Percentiles rank a stretch among this genome's conserved stretches.
phyloP scores from a whole-genome alignment of 2,797 vertebrate genomes.

The Eleutherodactylus coqui region DNA sequence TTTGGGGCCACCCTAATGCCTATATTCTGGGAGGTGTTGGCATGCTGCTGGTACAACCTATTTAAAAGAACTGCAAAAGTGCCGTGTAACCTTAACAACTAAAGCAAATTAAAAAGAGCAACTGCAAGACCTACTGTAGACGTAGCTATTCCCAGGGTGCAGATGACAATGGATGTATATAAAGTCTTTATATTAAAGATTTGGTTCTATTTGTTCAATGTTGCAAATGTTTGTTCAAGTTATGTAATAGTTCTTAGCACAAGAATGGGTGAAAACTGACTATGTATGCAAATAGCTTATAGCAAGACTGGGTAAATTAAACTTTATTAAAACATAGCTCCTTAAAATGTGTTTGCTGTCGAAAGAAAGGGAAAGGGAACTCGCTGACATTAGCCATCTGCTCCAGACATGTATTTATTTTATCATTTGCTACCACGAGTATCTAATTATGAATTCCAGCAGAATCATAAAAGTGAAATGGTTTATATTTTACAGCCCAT shows the following conservation, averaged over 20 bases:
- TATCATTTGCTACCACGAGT: conserved; percentile 58
- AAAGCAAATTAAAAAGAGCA: neutral
- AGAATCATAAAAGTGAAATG: conserved; percentile 60
- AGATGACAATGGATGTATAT: neutral
- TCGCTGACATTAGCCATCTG: conserved; percentile 60
- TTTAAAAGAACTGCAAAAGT: neutral
- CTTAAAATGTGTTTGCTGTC: conserved; percentile 61
- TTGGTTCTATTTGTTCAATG: conserved; percentile 19
- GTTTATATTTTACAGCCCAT: conserved; percentile 62
- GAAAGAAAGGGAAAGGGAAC: conserved; percentile 28
- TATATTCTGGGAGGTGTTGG: too few species aligned
- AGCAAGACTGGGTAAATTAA: conserved; percentile 55
- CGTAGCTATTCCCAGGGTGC: neutral
- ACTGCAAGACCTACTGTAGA: neutral
- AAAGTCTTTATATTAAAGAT: neutral
- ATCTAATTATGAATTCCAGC: conserved; percentile 61
- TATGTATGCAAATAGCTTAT: conserved; percentile 45
- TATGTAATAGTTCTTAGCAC: conserved; percentile 25
- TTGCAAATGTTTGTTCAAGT: neutral
- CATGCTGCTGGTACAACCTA: too few species aligned
- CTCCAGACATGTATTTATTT: conserved; percentile 61
- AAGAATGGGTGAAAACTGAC: conserved; percentile 17
- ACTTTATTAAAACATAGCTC: conserved; percentile 63
- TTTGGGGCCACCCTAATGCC: too few species aligned
- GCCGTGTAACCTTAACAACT: neutral